These are phyloP conservation scores for Lethrus apterus DNA, from an alignment of 1,140 invertebrate genomes.

Conservation along the genomic window DNA sequence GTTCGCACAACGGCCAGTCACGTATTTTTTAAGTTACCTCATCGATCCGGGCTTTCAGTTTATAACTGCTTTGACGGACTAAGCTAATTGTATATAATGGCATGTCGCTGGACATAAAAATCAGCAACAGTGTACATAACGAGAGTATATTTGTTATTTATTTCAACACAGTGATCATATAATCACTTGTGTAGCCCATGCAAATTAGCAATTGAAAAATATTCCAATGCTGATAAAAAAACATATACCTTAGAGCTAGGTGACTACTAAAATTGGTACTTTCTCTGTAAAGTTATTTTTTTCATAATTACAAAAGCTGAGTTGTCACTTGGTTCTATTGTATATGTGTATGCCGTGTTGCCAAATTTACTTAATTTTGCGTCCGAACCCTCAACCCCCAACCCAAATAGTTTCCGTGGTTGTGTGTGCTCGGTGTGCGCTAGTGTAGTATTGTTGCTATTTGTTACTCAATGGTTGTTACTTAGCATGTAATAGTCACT, in stretches of 20 bases:
- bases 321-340: too few relatives aligned
- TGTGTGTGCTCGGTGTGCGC: background rate
- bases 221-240: background rate
- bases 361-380: slow-evolving; percentile 6
- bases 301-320: too few relatives aligned
- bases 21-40: slow-evolving; percentile 6
- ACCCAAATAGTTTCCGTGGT: background rate
- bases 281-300: too few relatives aligned
- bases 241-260: too few relatives aligned
- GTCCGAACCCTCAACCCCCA: background rate
- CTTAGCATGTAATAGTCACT: slow-evolving; percentile 16
- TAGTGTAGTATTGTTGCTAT: slow-evolving; percentile 15
- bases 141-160: slow-evolving; percentile 10
- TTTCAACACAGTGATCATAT: slow-evolving; percentile 2
- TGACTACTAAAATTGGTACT: too few relatives aligned
- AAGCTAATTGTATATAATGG: slow-evolving; percentile 5
- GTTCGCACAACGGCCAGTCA: slow-evolving; percentile 7
- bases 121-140: slow-evolving; percentile 9
- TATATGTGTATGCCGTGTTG: slow-evolving; percentile 10
- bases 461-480: slow-evolving; percentile 20
- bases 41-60: background rate
- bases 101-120: slow-evolving; percentile 5
- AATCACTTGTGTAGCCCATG: background rate
- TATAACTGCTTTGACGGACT: slow-evolving; percentile 2
- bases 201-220: background rate